phyloP scores from a whole-genome alignment of 2,797 vertebrate species.

The Labeo calbasu region DNA sequence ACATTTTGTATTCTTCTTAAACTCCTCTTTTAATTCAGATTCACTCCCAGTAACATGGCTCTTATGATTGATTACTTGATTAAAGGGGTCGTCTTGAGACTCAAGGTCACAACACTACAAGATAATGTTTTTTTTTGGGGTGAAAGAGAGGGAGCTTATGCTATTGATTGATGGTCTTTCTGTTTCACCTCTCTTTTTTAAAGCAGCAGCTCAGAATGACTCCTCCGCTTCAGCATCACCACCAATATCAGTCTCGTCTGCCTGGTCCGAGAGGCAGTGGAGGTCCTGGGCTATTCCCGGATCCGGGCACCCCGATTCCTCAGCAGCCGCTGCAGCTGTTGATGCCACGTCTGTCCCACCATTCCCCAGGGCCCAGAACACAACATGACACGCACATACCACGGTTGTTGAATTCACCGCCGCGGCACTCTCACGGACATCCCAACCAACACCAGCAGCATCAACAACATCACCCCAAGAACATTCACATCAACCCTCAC shows the following conservation, averaged over 20 bases:
- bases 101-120: constrained; percentile 24
- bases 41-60: constrained; percentile 6
- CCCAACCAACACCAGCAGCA: constrained; percentile 85
- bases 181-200: constrained; percentile 54
- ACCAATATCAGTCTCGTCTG: constrained; percentile 72
- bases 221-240: constrained; percentile 67
- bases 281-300: constrained; percentile 70
- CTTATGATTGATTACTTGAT: constrained; percentile 33
- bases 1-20: constrained; percentile 30
- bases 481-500: constrained; percentile 99
- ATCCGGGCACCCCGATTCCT: constrained; percentile 71
- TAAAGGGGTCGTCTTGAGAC: neutral
- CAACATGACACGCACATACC: constrained; percentile 82
- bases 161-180: constrained; percentile 34
- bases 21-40: constrained; percentile 9
- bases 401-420: constrained; percentile 85
- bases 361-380: constrained; percentile 82
- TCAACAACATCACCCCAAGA: constrained; percentile 88
- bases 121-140: neutral
- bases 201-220: constrained; percentile 68
- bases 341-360: constrained; percentile 87
- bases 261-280: constrained; percentile 74
- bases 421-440: constrained; percentile 80
- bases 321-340: constrained; percentile 88
- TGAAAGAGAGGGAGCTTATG: constrained; percentile 1